Conservation (phyloP, 1,140 invertebrate species). For the Musca vetustissima region DNA sequence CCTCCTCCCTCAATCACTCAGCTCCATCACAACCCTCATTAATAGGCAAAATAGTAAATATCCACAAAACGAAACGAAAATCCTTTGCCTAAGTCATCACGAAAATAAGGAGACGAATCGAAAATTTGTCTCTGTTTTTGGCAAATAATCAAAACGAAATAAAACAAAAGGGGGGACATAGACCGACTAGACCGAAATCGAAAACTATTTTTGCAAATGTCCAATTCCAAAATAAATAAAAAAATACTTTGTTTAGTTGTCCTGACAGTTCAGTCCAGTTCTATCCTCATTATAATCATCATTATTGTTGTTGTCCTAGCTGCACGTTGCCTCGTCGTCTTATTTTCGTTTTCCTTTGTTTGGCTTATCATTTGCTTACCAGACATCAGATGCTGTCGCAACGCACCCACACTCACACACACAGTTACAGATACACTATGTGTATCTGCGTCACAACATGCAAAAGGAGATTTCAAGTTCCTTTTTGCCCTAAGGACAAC, state of each 20-base stretch:
- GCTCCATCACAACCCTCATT: too few species aligned
- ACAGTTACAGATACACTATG: background rate
- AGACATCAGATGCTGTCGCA: background rate
- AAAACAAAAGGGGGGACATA: background rate
- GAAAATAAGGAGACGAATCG: background rate
- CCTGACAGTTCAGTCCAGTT: background rate
- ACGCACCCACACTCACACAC: background rate
- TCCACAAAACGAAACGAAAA: too few species aligned
- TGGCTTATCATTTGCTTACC: constrained; percentile 17
- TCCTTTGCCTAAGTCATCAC: too few species aligned
- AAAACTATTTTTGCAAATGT: background rate
- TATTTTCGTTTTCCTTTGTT: too few species aligned
- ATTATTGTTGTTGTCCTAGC: background rate
- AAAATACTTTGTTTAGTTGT: background rate
- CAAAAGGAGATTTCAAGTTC: background rate
- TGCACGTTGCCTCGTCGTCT: too few species aligned
- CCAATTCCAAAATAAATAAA: too few species aligned
- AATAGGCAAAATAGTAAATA: too few species aligned
- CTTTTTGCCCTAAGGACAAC: background rate
- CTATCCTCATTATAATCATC: background rate
- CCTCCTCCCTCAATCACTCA: too few species aligned
- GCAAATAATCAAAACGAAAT: constrained; percentile 5
- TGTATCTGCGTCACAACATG: background rate
- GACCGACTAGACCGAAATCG: too few species aligned
- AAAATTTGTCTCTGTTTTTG: constrained; percentile 14